Evolutionary conservation across 2,113 vertebrate species (phyloP).

Genomic region (Brienomyrus longianalis): DNA sequence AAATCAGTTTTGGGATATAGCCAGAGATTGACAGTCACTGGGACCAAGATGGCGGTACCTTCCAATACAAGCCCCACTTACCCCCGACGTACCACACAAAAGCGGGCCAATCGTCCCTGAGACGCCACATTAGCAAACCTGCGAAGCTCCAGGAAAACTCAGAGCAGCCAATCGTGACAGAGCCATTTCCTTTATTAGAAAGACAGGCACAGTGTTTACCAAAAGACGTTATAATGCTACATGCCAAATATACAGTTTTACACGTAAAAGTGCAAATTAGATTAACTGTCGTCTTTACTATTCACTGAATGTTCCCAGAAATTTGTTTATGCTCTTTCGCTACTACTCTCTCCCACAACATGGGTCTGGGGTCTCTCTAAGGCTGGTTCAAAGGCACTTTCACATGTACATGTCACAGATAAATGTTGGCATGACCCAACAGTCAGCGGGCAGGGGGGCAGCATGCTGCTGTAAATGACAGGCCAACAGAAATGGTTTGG

Average conservation of each 20-base stretch:
- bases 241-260: conserved; percentile 95
- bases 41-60: neutral
- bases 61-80: neutral
- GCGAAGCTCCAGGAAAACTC: neutral
- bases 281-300: conserved; percentile 71
- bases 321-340: conserved; percentile 36
- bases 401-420: conserved; percentile 89
- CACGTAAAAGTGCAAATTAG: conserved; percentile 91
- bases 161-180: conserved; percentile 45
- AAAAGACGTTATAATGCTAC: conserved; percentile 76
- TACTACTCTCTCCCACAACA: conserved; percentile 38
- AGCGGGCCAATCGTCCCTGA: neutral
- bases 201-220: conserved; percentile 77
- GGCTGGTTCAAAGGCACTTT: conserved; percentile 95
- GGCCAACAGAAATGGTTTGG: conserved; percentile 9
- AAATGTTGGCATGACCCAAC: conserved; percentile 76
- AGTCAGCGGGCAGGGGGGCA: conserved; percentile 68
- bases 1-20: neutral
- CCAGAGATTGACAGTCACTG: neutral
- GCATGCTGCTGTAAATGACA: conserved; percentile 29
- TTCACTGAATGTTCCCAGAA: conserved; percentile 58
- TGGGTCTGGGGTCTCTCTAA: conserved; percentile 77
- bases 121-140: neutral
- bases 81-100: neutral
- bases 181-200: conserved; percentile 97